These are phyloP conservation scores for Eubasilissa splendida DNA, from an alignment of 2,888 invertebrate species.

Conservation along the genomic window DNA sequence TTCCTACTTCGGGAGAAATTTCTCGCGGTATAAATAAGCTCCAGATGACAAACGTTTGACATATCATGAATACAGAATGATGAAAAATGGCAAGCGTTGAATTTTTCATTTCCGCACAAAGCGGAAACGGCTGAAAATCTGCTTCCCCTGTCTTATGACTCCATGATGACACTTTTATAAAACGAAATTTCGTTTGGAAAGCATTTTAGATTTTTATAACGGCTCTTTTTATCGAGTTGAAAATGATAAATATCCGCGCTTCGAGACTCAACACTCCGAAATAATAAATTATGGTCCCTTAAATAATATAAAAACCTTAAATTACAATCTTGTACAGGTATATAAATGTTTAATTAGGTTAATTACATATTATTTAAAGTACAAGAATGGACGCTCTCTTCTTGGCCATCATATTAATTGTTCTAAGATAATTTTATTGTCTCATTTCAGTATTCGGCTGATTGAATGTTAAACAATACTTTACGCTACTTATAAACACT, in stretches of 20 bases:
- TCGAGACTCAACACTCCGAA: neutral
- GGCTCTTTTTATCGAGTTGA: neutral
- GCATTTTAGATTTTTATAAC: slow-evolving; percentile 32
- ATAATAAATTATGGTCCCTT: neutral
- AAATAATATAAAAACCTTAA: too few relatives aligned
- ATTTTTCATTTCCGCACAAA: slow-evolving; percentile 46
- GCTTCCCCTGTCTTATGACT: slow-evolving; percentile 32
- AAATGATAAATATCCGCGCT: slow-evolving; percentile 18
- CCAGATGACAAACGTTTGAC: slow-evolving; percentile 55
- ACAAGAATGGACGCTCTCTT: too few relatives aligned
- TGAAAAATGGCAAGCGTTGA: slow-evolving; percentile 49
- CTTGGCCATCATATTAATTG: too few relatives aligned
- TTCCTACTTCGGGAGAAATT: slow-evolving; percentile 15
- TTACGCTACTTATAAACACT: too few relatives aligned
- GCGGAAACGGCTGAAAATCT: slow-evolving; percentile 39
- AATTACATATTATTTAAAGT: too few relatives aligned
- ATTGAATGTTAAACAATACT: too few relatives aligned
- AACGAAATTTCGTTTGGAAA: slow-evolving; percentile 35
- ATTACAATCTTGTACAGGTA: too few relatives aligned
- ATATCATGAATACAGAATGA: slow-evolving; percentile 53
- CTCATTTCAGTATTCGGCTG: too few relatives aligned
- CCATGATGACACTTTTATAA: slow-evolving; percentile 27
- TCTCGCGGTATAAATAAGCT: slow-evolving; percentile 42
- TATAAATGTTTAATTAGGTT: too few relatives aligned
- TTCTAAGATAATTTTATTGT: too few relatives aligned